A percentile compares a stretch with the other conserved stretches of the same genome.
phyloP scores from a whole-genome alignment of 2,797 vertebrate species.

The Sternarchorhynchus goeldii region DNA sequence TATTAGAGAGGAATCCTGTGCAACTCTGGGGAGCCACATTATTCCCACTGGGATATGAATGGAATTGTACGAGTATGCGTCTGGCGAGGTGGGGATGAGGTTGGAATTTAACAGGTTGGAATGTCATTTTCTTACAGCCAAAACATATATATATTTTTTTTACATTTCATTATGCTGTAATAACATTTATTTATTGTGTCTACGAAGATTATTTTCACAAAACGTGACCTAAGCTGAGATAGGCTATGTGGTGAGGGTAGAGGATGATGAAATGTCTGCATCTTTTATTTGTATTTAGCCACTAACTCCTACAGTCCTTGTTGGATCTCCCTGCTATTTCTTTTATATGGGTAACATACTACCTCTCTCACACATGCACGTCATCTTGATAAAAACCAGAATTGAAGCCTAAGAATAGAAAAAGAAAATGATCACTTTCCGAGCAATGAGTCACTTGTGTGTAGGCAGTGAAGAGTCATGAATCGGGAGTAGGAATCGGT shows the following conservation, averaged over 20 bases:
- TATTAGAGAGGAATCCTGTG: not conserved
- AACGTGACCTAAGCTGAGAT: not conserved
- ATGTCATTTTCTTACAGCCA: not conserved
- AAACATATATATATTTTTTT: not conserved
- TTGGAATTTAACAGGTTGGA: not conserved
- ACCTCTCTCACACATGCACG: too few species aligned
- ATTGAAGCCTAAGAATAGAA: too few species aligned
- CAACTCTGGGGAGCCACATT: not conserved
- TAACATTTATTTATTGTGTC: not conserved
- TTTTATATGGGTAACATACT: too few species aligned
- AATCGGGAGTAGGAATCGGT: not conserved
- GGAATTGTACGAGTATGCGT: not conserved
- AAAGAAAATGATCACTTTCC: too few species aligned
- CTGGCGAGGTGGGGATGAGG: not conserved
- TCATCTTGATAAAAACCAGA: too few species aligned
- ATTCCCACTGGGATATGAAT: not conserved
- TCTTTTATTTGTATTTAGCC: not conserved
- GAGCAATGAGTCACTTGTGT: too few species aligned
- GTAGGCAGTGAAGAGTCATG: not conserved
- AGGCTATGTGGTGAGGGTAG: not conserved
- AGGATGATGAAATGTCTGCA: not conserved
- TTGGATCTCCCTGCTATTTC: too few species aligned
- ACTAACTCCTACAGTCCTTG: too few species aligned
- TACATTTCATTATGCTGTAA: not conserved
- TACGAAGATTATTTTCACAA: not conserved